Percentiles rank a stretch among this genome's conserved stretches.
Evolutionary conservation across 2,113 vertebrate species (phyloP).

Genomic region (Thalassarche chlororhynchos): DNA sequence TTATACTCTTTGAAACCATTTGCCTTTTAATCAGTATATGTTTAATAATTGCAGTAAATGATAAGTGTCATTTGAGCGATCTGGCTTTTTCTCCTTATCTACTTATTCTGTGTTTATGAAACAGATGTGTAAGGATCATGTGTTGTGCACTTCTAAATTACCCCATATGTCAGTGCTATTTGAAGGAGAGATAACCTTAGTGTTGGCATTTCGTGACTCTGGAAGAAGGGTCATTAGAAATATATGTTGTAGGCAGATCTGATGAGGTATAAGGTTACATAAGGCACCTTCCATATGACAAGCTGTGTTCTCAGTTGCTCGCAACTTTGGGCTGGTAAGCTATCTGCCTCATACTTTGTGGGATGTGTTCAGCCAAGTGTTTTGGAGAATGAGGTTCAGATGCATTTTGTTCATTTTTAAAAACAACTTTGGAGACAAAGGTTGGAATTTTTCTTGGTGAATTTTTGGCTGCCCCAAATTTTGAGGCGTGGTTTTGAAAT

Average conservation of each 20-base stretch:
- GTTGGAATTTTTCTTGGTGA: background rate
- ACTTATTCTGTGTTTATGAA: conserved; percentile 43
- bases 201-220: background rate
- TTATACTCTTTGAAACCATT: background rate
- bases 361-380: conserved; percentile 8
- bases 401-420: background rate
- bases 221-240: background rate
- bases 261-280: conserved; percentile 33
- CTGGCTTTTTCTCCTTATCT: background rate
- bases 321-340: background rate
- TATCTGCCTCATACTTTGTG: background rate
- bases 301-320: background rate
- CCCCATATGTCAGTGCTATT: conserved; percentile 20
- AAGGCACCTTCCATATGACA: conserved; percentile 38
- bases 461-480: background rate
- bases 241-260: conserved; percentile 40
- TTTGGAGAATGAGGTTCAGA: background rate
- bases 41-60: background rate
- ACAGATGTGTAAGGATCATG: conserved; percentile 14
- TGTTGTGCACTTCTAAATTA: background rate
- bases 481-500: background rate
- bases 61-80: background rate
- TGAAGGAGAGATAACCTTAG: conserved; percentile 8
- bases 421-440: background rate
- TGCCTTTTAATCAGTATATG: background rate